Base-by-base conservation (phyloP, 2,113 vertebrate species). In the Bubo blakistoni region DNA sequence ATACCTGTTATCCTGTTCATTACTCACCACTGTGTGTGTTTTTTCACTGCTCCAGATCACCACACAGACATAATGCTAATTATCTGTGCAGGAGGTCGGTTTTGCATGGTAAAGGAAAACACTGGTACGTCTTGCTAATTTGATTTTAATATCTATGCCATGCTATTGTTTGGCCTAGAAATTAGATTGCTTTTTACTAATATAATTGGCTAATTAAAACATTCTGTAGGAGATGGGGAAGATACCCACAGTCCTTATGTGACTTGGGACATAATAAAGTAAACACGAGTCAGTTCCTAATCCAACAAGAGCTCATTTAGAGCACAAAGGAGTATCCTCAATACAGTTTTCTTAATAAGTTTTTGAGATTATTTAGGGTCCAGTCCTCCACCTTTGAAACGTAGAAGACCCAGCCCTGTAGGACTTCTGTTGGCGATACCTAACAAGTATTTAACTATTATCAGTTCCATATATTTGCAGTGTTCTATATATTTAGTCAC, bases 161-260 rank as follows among this genome's bases (percentile, higher is more conserved):
- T 72, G 84, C 55, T 87, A 96, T 90, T 96, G 84, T 90, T 96
- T 94, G 91, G 81, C 87, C 93, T 92, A 80, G 87, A 96, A 97
- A 95, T 88, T 71, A 95, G 51, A 91, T 96, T 81, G 78, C 81
- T 94, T 97, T 97, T 97, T 91, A 73, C 58, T 93, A 83, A 71
- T 96, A 70, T 90, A 96, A 93, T 91, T 96, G 96, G 89, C 78
- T 96, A 95, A 96, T 97, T 97, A 94, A 95, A 96, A 88, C 30
- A 70, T 91, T 95, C 58, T 90, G 12, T 44, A 77, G 84, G 89
- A 96, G 89, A 96, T 92, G 78, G 59, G 86, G 67, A 92, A 96
- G 89, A 95, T 96, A 95, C 62, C 70, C 74, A 86, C 46, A 47
- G 89, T 90, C 62, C 74, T 94, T 70, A 34, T 67, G 84, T 77